phyloP scores from a whole-genome alignment of 2,113 vertebrate species.

The Ondatra zibethicus region DNA sequence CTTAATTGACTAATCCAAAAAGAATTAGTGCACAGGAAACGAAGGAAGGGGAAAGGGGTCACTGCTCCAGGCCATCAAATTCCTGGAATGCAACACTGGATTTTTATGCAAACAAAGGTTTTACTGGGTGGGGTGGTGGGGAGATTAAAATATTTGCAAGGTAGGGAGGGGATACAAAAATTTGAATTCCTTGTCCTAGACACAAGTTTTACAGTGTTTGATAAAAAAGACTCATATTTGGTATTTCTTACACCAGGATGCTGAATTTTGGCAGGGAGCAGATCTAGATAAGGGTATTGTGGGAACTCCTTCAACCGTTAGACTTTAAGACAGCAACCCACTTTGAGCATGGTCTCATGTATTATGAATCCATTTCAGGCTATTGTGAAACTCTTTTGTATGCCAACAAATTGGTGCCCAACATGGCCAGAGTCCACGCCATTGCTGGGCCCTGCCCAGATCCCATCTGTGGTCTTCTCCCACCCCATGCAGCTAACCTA shows the following conservation, averaged over 20 bases:
- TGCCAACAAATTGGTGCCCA: no score
- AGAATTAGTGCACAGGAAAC: background rate
- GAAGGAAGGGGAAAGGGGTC: background rate
- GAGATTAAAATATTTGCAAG: background rate
- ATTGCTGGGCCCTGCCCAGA: no score
- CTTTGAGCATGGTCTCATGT: no score
- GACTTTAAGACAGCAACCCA: no score
- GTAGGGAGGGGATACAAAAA: background rate
- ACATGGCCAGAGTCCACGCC: no score
- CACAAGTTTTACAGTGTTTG: background rate
- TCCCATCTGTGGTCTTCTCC: no score
- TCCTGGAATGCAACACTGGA: background rate
- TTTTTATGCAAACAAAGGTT: background rate
- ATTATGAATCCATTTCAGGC: no score
- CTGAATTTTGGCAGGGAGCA: background rate
- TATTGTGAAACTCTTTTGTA: no score
- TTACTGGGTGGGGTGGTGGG: background rate
- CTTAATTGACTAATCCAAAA: background rate
- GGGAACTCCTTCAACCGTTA: no score
- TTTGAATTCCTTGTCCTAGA: background rate
- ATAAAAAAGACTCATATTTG: background rate
- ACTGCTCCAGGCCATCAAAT: background rate
- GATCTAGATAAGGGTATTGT: background rate
- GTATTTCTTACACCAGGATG: background rate
- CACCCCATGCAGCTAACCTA: no score